Evolutionary conservation across 2,888 invertebrate species (phyloP).

Genomic region (Lycophotia porphyrea): DNA sequence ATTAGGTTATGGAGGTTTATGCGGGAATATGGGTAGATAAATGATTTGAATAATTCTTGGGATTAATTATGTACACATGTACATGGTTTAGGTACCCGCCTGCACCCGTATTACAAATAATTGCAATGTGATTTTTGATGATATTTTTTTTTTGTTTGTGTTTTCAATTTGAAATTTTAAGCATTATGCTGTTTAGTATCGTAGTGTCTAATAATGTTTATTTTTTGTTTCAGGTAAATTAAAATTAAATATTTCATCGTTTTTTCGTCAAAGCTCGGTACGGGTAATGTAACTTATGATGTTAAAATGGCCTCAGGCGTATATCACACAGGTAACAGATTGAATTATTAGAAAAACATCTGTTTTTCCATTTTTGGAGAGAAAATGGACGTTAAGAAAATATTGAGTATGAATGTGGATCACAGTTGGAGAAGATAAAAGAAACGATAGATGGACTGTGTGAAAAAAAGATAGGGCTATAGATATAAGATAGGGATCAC

Average conservation of each 20-base stretch:
- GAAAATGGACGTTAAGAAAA: background rate
- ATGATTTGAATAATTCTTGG: conserved; percentile 33
- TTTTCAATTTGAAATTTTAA: background rate
- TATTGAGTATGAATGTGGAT: background rate
- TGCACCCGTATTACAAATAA: background rate
- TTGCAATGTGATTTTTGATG: background rate
- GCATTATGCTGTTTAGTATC: background rate
- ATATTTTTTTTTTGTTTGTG: background rate
- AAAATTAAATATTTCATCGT: background rate
- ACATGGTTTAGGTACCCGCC: background rate
- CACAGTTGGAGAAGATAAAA: background rate
- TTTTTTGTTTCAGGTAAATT: conserved; percentile 59
- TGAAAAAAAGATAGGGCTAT: background rate
- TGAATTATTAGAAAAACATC: background rate
- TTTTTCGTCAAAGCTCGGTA: background rate
- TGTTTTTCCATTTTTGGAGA: background rate
- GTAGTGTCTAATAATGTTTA: background rate
- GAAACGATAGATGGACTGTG: background rate
- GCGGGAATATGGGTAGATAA: conserved; percentile 14
- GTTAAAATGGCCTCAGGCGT: background rate
- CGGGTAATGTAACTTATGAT: background rate
- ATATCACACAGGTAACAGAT: background rate
- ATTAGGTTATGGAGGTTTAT: conserved; percentile 12
- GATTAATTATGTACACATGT: background rate
- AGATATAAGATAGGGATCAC: too few relatives aligned